Conservation (phyloP, 2,113 vertebrate species). For the Canis aureus region DNA sequence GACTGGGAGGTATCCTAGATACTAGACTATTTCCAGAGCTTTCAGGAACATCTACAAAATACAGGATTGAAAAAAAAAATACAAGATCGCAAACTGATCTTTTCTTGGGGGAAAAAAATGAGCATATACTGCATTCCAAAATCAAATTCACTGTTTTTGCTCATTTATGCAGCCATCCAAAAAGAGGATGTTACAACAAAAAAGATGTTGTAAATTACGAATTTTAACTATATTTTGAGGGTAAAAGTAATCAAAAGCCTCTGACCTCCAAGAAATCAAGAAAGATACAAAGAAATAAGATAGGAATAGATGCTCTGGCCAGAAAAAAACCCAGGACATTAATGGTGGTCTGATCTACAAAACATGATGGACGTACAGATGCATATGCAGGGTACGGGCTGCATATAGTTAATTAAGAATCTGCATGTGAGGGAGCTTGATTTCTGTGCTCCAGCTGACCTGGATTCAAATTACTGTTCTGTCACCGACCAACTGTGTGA, state of each 20-base stretch:
- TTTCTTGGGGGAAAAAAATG: neutral
- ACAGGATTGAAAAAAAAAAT: neutral
- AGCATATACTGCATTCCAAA: neutral
- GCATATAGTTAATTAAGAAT: neutral
- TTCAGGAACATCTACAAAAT: neutral
- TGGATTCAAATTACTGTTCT: neutral
- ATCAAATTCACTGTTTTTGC: neutral
- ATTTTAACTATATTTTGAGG: neutral
- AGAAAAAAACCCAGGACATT: neutral
- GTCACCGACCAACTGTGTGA: neutral
- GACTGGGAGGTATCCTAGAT: neutral
- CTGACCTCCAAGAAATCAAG: neutral
- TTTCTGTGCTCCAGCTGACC: neutral
- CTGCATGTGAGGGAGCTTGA: neutral
- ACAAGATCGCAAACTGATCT: neutral
- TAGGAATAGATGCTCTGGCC: neutral
- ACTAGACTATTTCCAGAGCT: neutral
- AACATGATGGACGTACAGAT: neutral
- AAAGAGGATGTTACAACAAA: too few relatives aligned
- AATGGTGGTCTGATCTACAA: neutral
- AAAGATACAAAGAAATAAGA: neutral
- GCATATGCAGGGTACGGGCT: too few relatives aligned
- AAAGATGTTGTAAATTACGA: conserved; percentile 1
- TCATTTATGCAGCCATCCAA: neutral
- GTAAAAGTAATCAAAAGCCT: conserved; percentile 11